Evolutionary conservation across 1,140 invertebrate species (phyloP).

Genomic region (Parasteatoda tepidariorum): DNA sequence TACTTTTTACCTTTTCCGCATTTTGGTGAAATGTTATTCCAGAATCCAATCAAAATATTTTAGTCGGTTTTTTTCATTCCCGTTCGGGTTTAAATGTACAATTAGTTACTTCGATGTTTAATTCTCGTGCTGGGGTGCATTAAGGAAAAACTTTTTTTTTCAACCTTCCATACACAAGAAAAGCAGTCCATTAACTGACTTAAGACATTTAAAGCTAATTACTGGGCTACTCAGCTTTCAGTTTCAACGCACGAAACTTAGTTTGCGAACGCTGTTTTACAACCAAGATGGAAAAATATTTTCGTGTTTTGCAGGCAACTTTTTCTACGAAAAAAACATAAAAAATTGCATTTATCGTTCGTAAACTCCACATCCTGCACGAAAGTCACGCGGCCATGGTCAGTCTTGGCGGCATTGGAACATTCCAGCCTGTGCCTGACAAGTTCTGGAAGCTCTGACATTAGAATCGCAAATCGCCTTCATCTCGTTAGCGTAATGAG

Average conservation of each 20-base stretch:
- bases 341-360: background rate
- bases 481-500: constrained; percentile 37
- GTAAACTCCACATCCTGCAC: background rate
- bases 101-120: constrained; percentile 12
- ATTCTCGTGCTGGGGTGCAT: constrained; percentile 17
- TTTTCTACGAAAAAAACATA: background rate
- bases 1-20: background rate
- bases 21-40: background rate
- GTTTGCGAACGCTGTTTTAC: background rate
- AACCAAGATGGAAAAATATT: background rate
- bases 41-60: constrained; percentile 16
- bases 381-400: constrained; percentile 16
- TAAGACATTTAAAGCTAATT: constrained; percentile 40
- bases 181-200: constrained; percentile 28
- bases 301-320: background rate
- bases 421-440: background rate
- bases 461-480: constrained; percentile 30
- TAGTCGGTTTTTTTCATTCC: background rate
- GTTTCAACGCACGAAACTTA: background rate
- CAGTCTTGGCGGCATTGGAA: background rate
- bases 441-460: background rate
- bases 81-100: background rate
- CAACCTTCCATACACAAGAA: no score
- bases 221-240: background rate
- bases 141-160: background rate